Conservation (phyloP, 2,113 vertebrate species). For the Butorides virescens region DNA sequence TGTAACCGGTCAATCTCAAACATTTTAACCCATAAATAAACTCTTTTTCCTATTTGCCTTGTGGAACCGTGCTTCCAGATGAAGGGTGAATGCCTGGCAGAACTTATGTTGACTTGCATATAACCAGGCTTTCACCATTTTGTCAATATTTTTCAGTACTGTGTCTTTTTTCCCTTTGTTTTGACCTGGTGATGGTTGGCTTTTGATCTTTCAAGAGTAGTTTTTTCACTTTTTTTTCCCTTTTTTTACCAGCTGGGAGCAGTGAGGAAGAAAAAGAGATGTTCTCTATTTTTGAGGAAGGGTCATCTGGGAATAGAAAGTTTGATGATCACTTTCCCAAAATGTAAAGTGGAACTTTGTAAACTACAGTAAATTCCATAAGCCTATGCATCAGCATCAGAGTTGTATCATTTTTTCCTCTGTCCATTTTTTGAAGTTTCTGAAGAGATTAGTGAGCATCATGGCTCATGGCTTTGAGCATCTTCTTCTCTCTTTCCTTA, state of each 20-base stretch:
- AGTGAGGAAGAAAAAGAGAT: background rate
- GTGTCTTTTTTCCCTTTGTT: background rate
- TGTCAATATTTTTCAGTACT: background rate
- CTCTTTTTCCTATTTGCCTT: background rate
- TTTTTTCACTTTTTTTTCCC: background rate
- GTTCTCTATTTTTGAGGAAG: background rate
- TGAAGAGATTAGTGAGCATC: background rate
- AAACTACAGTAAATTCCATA: background rate
- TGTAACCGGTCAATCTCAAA: background rate
- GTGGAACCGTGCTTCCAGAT: background rate
- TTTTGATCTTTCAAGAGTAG: background rate
- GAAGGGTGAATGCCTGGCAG: background rate
- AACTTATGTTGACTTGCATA: background rate
- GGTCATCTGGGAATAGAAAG: background rate
- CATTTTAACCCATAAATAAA: background rate
- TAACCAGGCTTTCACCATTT: background rate
- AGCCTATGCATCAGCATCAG: background rate
- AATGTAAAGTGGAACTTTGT: background rate
- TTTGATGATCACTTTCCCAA: background rate
- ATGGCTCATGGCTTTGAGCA: background rate
- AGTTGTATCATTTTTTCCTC: background rate
- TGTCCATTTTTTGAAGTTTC: background rate
- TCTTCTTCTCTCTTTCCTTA: background rate
- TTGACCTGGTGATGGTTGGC: background rate
- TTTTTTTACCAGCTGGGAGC: background rate